phyloP scores from a whole-genome alignment of 2,113 vertebrate species.

The Machaerirhynchus nigripectus region DNA sequence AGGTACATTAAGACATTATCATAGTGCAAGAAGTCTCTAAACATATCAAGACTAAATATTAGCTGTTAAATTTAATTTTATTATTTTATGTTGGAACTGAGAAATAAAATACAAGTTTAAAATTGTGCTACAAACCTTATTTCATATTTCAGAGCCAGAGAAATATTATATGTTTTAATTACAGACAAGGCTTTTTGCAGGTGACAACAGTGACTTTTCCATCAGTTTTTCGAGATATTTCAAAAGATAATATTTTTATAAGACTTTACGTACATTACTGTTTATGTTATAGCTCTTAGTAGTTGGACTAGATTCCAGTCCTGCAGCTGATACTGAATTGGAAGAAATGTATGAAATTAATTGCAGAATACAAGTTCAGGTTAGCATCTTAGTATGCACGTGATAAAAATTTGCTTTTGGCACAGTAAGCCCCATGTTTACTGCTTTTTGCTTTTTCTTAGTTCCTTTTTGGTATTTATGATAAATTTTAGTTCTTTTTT shows the following conservation, averaged over 20 bases:
- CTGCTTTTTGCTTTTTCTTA: background rate
- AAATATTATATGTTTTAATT: background rate
- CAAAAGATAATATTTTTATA: background rate
- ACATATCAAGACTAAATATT: background rate
- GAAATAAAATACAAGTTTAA: background rate
- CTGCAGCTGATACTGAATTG: background rate
- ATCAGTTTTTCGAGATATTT: background rate
- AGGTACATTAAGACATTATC: background rate
- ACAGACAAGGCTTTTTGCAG: background rate
- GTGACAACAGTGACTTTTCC: background rate
- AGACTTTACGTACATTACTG: background rate
- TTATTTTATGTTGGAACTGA: background rate
- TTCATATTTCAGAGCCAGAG: background rate
- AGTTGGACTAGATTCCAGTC: background rate
- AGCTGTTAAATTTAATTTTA: background rate
- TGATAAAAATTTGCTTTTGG: background rate
- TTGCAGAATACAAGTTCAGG: background rate
- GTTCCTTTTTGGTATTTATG: background rate
- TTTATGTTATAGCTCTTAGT: background rate
- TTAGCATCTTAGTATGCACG: background rate
- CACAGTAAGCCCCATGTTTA: background rate
- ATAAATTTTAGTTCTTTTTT: background rate
- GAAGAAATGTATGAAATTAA: background rate
- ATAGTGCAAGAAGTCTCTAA: background rate
- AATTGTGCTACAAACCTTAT: background rate